Percentiles rank a stretch among this genome's conserved stretches.
phyloP scores from a whole-genome alignment of 2,113 vertebrate species.

The Campylomormyrus numenius region DNA sequence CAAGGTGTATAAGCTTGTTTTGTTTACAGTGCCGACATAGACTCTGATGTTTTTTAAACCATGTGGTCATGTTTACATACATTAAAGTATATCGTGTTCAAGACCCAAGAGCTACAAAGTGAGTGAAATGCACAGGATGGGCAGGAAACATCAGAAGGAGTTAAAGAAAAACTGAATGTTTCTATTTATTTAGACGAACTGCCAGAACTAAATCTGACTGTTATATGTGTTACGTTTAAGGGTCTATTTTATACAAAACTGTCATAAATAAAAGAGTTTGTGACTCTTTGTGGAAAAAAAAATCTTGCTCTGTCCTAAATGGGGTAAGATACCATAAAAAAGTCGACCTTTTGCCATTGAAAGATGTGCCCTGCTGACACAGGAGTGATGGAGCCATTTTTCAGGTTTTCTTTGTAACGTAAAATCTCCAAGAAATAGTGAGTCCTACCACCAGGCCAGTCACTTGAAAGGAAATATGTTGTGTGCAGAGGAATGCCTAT shows the following conservation, averaged over 20 bases:
- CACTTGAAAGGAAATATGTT: background rate
- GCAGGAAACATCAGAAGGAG: background rate
- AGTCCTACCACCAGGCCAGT: background rate
- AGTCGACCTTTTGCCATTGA: background rate
- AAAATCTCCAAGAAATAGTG: background rate
- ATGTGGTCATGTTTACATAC: background rate
- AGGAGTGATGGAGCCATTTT: background rate
- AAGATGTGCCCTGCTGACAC: background rate
- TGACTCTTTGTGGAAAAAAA: background rate
- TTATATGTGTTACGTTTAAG: background rate
- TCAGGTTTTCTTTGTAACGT: background rate
- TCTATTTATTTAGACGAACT: background rate
- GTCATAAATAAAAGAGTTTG: background rate
- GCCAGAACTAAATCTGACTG: background rate
- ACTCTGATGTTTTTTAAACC: background rate
- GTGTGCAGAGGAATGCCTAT: background rate
- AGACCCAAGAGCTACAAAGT: background rate
- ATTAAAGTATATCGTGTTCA: background rate
- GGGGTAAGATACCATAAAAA: background rate
- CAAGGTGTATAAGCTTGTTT: background rate
- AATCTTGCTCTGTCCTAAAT: too few species aligned
- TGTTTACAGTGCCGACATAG: too few species aligned
- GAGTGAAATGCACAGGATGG: background rate
- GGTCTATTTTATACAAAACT: background rate
- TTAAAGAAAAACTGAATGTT: background rate